phyloP scores from a whole-genome alignment of 2,113 vertebrate species.

The Caranx melampygus region DNA sequence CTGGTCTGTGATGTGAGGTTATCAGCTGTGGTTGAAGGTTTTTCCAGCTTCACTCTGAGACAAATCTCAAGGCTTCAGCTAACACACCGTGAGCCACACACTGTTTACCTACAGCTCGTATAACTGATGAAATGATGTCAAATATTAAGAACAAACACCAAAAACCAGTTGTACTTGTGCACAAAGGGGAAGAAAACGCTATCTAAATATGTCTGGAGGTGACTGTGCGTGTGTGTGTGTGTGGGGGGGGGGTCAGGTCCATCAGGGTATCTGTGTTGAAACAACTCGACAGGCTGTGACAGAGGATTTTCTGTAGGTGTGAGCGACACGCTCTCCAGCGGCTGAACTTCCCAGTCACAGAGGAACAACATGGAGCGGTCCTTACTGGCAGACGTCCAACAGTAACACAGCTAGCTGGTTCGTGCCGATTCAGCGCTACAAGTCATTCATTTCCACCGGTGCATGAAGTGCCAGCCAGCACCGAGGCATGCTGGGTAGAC shows the following conservation, averaged over 20 bases:
- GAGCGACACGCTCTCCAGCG: neutral
- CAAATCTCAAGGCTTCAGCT: slow-evolving; percentile 44
- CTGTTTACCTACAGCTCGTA: neutral
- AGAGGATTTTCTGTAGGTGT: neutral
- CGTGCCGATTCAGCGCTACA: neutral
- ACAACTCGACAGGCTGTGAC: neutral
- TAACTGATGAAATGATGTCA: neutral
- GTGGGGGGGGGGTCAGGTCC: neutral
- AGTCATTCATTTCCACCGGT: slow-evolving; percentile 37
- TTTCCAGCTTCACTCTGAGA: slow-evolving; percentile 2
- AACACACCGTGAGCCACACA: slow-evolving; percentile 2
- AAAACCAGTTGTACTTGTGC: no score
- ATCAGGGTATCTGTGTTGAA: neutral
- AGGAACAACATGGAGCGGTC: slow-evolving; percentile 4
- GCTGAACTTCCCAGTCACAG: slow-evolving; percentile 12
- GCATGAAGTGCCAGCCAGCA: slow-evolving; percentile 6
- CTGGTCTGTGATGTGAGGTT: neutral
- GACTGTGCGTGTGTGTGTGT: no score
- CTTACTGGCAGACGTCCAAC: slow-evolving; percentile 30
- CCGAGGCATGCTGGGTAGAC: slow-evolving; percentile 32
- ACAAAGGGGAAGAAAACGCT: neutral
- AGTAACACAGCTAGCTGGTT: slow-evolving; percentile 36
- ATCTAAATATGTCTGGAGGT: neutral
- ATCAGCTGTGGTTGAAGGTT: slow-evolving; percentile 36
- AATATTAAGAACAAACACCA: neutral